Evolutionary conservation across 1,140 invertebrate genomes (phyloP).

Genomic region (Nixonia krombeini): DNA sequence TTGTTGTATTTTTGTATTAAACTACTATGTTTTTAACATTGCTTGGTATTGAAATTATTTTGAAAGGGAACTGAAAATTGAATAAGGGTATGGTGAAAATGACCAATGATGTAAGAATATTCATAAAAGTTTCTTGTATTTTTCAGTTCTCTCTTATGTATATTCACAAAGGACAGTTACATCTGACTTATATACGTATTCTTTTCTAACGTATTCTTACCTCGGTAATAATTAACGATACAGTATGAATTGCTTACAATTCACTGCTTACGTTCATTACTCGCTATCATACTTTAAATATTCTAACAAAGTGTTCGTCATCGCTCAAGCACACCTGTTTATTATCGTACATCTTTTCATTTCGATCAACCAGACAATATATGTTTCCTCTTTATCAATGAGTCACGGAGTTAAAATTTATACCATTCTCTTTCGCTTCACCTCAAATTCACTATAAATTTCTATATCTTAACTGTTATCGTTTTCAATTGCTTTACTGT

Average conservation of each 20-base stretch:
- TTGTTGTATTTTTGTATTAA: too few relatives aligned
- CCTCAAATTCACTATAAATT: slow-evolving; percentile 39
- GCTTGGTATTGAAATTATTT: too few relatives aligned
- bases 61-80: too few relatives aligned
- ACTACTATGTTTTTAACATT: too few relatives aligned
- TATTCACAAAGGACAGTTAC: slow-evolving; percentile 72
- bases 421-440: slow-evolving; percentile 23
- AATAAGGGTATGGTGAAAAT: slow-evolving; percentile 2
- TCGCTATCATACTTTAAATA: slow-evolving; percentile 60
- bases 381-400: slow-evolving; percentile 41
- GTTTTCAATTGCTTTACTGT: slow-evolving; percentile 40
- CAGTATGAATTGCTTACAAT: slow-evolving; percentile 46
- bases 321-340: slow-evolving; percentile 55
- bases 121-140: slow-evolving; percentile 72
- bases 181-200: slow-evolving; percentile 67
- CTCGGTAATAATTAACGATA: slow-evolving; percentile 64
- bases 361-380: slow-evolving; percentile 54
- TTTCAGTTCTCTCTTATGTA: slow-evolving; percentile 70
- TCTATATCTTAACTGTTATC: slow-evolving; percentile 40
- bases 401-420: slow-evolving; percentile 41
- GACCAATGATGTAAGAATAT: slow-evolving; percentile 36
- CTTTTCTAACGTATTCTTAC: slow-evolving; percentile 66
- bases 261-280: slow-evolving; percentile 56
- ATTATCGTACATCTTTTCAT: slow-evolving; percentile 40
- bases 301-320: slow-evolving; percentile 56